Evolutionary conservation across 2,888 invertebrate genomes (phyloP), one percentile per base, ranked within the genome.

Genomic region (Amphimallon solstitiale): DNA sequence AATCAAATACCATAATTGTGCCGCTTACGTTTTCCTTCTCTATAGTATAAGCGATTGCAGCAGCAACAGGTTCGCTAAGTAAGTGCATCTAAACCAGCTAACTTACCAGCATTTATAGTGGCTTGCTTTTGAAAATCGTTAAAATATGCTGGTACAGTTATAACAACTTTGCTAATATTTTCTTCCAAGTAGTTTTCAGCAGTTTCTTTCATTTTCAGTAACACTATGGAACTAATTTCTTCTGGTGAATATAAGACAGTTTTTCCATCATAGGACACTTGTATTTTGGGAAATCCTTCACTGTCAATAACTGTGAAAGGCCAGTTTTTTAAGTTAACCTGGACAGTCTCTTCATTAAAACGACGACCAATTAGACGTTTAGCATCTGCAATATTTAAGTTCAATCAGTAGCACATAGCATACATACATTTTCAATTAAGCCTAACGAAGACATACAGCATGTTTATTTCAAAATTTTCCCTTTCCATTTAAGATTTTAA

Each of bases 71-170:
- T 68, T 75, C 74, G 48, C 72, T 75, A 1, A 75, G 54, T 4
- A 74, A 43, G 14, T 69, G 69, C 12, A 17, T 70, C 62, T 48
- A 76, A 72, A 10, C 73, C 74, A 7, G 73, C 73, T 9, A 72
- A 68, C 51, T 51, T 61, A 4, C 69, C 75, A 10, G 75, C 75
- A 10, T 71, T 70, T 52, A 72, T 71, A 4, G 75, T 76, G 12
- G 74, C 74, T 45, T 74, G 69, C 40, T 75, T 65, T 66, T 75
- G 75, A 0, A 64, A 46, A 40, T 74, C 70, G 66, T 71, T 74
- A 46, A 76, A 76, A 68, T 74, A 72, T 0, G 76, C 75, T 1
- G 76, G 76, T n/a, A 76, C 75, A 1, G 76, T 75, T 29, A 76
- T 70, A n/a, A 75, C 73, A 17, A 71, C 74, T 54, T 70, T 73